Base-by-base conservation (phyloP, 2,888 invertebrate species). In the Miltochrista miniata region DNA sequence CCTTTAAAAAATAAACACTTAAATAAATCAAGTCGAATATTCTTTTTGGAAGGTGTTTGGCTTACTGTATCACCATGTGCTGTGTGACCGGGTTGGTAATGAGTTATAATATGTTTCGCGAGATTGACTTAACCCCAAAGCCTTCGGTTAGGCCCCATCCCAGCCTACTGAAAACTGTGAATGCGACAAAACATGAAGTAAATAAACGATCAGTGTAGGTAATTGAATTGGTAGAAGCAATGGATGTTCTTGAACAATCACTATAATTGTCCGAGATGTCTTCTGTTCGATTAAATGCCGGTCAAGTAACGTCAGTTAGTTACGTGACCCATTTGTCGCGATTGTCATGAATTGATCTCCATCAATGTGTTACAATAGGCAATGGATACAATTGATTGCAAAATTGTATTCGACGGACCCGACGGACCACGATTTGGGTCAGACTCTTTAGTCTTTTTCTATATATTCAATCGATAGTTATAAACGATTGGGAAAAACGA, bases 271-370 rank as follows among this genome's bases (percentile, higher is more conserved):
- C 64, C 56, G 55, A 56, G 66, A 58, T 65, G 73, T 74, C 71
- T 73, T 70, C 58, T 53, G 56, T 47, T 51, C 53, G 62, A 51
- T 51, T 60, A 62, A 69, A 78, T 74, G 70, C 77, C 76, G 78
- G 79, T 70, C 76, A 74, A 75, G 69, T 67, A 56, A 69, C 66
- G 65, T 64, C 65, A 61, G 65, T 67, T 61, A 61, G 65, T 67
- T 61, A 67, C 62, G 62, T 76, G 77, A 75, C 83, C 80, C 65
- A 79, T 72, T 78, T 81, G 71, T 69, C 59, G 64, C 75, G 80
- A 82, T 83, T 80, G 79, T 66, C 55, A 69, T 64, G 73, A 82
- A 83, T 83, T 83, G 78, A 79, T 76, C 76, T 71, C 68, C 70
- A 84, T 82, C 74, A 74, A 71, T 73, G 59, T 67, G 66, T 60